Base-by-base conservation (phyloP, 1,140 invertebrate species). In the Babylonia areolata region DNA sequence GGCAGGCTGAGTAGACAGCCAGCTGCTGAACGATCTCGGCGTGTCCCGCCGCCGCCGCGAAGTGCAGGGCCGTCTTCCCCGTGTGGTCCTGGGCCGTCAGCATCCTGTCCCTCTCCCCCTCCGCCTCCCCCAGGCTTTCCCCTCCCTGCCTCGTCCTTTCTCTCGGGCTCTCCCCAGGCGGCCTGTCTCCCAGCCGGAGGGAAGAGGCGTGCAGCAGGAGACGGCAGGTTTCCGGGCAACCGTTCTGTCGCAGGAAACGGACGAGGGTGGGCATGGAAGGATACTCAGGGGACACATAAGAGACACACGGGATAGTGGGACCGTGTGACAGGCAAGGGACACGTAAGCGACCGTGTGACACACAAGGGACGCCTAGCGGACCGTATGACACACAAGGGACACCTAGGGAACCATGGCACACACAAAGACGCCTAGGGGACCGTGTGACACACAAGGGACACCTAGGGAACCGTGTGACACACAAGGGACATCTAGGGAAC, bases 11-110 rank as follows among this genome's bases (percentile, higher is more conserved):
- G 17, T 87, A 40, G 28, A 79, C 82, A 15, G 88, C 85, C 46
- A 93, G 85, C 20, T 87, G 85, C 58, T 87, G 33, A 5, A 93
- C 77, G 64, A 93, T 77, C 0, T 88, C 87, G 11, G 73, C 69
- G 40, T 93, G 88, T 0, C 92, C 93, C 51, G 93, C 91, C 37
- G 93, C 92, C 9, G 92, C 91, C 23, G 92, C 92, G 64, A 91
- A 91, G 85, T 93, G 93, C 12, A 91, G 39, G 9, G 92, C 85
- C 33, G 89, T 90, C 81, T 93, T 93, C 3, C 92, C 92, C 17
- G 89, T 86, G 85, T 88, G 80, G 84, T 93, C 93, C 40, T 81
- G 75, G 12, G 75, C 37, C 54, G 89, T 91, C 54, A 91, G 75
- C 31, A 91, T 83, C 17, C 88, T 51, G 33, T 51, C 37, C 40